Conservation (phyloP, 2,888 invertebrate species). For the Acanthopleura granulata region DNA sequence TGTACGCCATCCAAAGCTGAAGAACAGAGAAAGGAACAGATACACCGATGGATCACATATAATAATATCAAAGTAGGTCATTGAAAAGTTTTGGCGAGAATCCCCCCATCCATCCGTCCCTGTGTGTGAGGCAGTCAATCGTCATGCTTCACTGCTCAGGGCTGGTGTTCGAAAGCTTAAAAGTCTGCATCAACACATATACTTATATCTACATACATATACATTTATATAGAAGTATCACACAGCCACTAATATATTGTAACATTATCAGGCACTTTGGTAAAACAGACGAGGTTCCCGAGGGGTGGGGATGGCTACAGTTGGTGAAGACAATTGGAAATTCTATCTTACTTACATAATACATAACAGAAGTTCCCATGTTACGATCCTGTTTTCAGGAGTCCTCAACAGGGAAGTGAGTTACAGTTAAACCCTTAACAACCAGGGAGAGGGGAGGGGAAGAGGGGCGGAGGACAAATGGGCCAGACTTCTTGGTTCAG, state of each 20-base stretch:
- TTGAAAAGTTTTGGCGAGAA: slow-evolving; percentile 13
- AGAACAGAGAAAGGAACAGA: slow-evolving; percentile 31
- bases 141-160: neutral
- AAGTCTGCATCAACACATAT: slow-evolving; percentile 2
- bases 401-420: no score
- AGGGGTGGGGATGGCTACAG: neutral
- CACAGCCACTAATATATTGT: slow-evolving; percentile 14
- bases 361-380: no score
- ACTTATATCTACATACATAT: slow-evolving; percentile 11
- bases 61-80: slow-evolving; percentile 18
- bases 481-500: neutral
- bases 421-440: no score
- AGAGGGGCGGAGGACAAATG: no score
- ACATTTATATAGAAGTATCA: neutral
- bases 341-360: no score
- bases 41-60: slow-evolving; percentile 2
- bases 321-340: no score
- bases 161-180: neutral
- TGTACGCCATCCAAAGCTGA: slow-evolving; percentile 69
- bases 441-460: no score
- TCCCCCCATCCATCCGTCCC: neutral
- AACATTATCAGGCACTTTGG: slow-evolving; percentile 17
- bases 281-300: neutral
- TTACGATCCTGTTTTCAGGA: no score
- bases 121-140: neutral